Percentiles rank a stretch among this genome's conserved stretches.
Evolutionary conservation across 2,797 vertebrate species (phyloP).

Genomic region (Champsocephalus gunnari): DNA sequence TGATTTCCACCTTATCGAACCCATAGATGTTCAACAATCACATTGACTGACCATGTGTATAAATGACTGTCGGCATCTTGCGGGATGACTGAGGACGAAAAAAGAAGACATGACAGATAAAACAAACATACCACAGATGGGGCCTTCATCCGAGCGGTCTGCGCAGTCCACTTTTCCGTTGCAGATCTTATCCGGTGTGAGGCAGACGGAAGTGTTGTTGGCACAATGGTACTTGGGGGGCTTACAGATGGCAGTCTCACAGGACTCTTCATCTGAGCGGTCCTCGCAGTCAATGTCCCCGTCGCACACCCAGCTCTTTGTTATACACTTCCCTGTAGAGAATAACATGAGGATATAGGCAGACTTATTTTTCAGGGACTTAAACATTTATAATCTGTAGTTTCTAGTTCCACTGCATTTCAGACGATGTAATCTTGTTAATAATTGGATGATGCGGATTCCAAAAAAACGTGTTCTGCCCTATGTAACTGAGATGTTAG

Average conservation of each 20-base stretch:
- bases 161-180: conserved; percentile 93
- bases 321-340: conserved; percentile 95
- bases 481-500: background rate
- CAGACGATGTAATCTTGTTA: background rate
- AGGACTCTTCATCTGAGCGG: conserved; percentile 96
- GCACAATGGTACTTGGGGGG: conserved; percentile 96
- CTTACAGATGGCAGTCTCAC: conserved; percentile 92
- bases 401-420: background rate
- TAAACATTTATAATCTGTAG: background rate
- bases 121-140: conserved; percentile 89
- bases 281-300: conserved; percentile 99
- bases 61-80: background rate
- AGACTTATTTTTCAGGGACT: background rate
- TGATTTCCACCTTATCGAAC: conserved; percentile 16
- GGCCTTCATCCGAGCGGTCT: conserved; percentile 96
- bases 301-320: conserved; percentile 98
- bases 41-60: background rate
- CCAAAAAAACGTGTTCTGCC: background rate
- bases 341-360: background rate
- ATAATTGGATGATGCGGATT: too few relatives aligned
- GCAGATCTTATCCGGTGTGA: conserved; percentile 96
- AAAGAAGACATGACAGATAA: background rate
- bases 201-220: conserved; percentile 93
- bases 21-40: conserved; percentile 5
- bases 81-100: background rate